Base-by-base conservation (phyloP, 2,113 vertebrate species). In the Hoplias malabaricus region DNA sequence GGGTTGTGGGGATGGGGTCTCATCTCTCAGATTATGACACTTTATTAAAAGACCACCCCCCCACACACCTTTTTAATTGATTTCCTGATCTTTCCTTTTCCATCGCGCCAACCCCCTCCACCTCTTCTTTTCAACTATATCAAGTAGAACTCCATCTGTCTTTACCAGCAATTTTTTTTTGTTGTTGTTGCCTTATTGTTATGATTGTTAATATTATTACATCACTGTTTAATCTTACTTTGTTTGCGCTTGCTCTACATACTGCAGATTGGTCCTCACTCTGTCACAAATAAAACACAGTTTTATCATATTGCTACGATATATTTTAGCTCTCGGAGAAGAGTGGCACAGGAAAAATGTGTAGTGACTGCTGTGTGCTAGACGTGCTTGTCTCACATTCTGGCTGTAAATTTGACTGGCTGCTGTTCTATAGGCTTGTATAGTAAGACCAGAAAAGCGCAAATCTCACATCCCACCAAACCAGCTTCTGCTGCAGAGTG, bases 111-210 rank as follows among this genome's bases (percentile, higher is more conserved):
- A 75, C 69, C 27, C 43, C 21, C 21, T 16, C 13, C 9, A 6
- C 34, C 48, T 38, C 46, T 27, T 13, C 36, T 40, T 16, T 36
- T 21, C 33, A 6, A 36, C 84, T 82, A 89, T 86, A 76, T 88
- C n/a, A 75, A 83, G 74, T 85, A 88, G 82, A 87, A 27, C 88
- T 92, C 86, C 87, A 87, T 83, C 56, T 75, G 70, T 90, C 84
- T 84, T 85, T 82, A 84, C 85, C 86, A 89, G 85, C 82, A 81
- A 84, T 85, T 90, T 59, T 85, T 85, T 90, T 59, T 85, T 91
- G 8, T 53, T 53, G 48, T 90, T 85, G 87, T 93, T 92, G 90
- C 90, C 88, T 93, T 83, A 91, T 86, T 78, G 66, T 82, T 69
- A 78, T 62, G 54, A 80, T 80, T 83, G 75, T 84, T 84, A 78